These are phyloP conservation scores for Notarius lentiginosus DNA, from an alignment of 2,113 vertebrate genomes.

Conservation along the genomic window DNA sequence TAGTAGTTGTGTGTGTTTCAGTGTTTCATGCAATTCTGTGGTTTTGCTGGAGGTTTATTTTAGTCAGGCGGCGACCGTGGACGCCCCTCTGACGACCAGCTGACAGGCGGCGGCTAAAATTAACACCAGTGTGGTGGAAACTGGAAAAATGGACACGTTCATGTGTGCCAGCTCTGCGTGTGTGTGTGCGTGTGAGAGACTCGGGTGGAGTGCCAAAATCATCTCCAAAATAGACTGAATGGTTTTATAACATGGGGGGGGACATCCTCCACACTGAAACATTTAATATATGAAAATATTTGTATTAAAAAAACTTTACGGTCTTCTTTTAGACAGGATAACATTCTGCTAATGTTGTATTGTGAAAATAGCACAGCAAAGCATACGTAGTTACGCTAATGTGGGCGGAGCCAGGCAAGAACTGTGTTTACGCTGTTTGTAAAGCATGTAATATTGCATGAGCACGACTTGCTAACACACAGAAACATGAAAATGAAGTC, in stretches of 20 bases:
- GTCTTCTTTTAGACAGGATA: neutral
- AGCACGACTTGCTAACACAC: too few species aligned
- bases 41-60: constrained; percentile 22
- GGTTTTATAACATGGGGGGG: neutral
- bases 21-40: neutral
- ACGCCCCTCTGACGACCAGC: constrained; percentile 55
- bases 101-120: constrained; percentile 62
- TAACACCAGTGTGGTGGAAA: constrained; percentile 59
- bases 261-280: too few species aligned
- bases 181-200: neutral
- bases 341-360: neutral
- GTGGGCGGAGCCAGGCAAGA: neutral
- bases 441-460: too few species aligned
- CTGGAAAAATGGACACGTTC: constrained; percentile 59
- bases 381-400: neutral
- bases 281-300: too few species aligned
- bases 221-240: neutral
- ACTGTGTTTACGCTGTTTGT: too few species aligned
- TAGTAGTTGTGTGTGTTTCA: neutral
- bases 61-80: constrained; percentile 36
- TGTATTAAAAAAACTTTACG: neutral
- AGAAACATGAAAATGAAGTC: too few species aligned
- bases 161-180: constrained; percentile 21
- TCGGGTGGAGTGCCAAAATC: neutral
- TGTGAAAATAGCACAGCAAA: too few species aligned